These are phyloP conservation scores for Syndactyla subalaris DNA, from an alignment of 2,797 vertebrate species.

Conservation along the genomic window DNA sequence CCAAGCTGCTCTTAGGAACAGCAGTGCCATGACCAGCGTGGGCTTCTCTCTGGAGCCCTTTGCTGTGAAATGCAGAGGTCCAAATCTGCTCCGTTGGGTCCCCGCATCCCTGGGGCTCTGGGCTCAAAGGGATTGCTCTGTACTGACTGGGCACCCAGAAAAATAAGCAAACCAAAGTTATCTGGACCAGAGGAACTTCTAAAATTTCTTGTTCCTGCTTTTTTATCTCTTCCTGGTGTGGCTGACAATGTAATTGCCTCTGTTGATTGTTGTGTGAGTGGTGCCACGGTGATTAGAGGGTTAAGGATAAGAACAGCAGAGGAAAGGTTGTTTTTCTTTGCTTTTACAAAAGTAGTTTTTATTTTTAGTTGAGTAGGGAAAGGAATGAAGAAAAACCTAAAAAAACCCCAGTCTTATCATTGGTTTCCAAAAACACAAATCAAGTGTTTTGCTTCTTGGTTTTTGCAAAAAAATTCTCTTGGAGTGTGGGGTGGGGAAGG, in stretches of 20 bases:
- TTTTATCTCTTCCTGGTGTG: background rate
- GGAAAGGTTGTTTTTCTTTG: background rate
- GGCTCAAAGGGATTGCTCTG: background rate
- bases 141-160: background rate
- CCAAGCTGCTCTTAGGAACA: background rate
- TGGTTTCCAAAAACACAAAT: background rate
- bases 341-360: background rate
- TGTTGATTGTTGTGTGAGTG: background rate
- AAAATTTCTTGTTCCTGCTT: background rate
- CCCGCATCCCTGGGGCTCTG: background rate
- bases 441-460: background rate
- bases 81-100: accelerated
- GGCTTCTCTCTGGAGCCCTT: background rate
- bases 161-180: background rate
- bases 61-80: background rate
- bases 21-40: background rate
- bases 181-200: background rate
- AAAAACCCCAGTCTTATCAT: accelerated
- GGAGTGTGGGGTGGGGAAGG: background rate
- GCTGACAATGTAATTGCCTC: background rate
- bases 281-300: background rate
- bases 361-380: background rate
- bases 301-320: background rate
- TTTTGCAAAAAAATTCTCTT: background rate
- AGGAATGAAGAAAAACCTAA: background rate